These are phyloP conservation scores for Clepsis dumicolana DNA, from an alignment of 2,888 invertebrate genomes.

Conservation along the genomic window DNA sequence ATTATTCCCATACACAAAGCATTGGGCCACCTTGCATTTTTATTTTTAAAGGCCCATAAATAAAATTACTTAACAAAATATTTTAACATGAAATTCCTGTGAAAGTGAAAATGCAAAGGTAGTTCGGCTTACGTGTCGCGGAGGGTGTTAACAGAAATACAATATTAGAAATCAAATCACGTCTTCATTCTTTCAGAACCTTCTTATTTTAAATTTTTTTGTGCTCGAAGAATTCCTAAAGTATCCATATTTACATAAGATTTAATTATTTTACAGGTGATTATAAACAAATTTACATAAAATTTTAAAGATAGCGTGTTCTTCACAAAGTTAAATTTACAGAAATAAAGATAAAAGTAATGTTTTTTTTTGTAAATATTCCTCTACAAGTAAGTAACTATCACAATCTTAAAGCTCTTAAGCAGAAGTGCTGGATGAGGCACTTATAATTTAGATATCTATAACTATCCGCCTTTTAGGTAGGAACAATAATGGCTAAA, in stretches of 20 bases:
- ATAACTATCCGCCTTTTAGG: background rate
- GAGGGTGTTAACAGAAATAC: no score
- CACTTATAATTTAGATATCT: slow-evolving; percentile 3
- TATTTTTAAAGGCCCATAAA: no score
- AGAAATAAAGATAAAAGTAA: background rate
- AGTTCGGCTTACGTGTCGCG: no score
- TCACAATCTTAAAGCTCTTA: slow-evolving; percentile 40
- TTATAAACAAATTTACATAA: background rate
- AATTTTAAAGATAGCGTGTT: background rate
- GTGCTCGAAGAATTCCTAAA: background rate
- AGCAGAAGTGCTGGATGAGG: slow-evolving; percentile 24
- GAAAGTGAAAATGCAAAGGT: no score
- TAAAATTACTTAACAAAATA: no score
- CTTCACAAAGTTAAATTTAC: background rate
- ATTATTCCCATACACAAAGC: no score
- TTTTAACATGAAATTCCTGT: no score
- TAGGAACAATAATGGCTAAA: background rate
- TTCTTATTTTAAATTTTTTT: background rate
- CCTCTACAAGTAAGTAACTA: slow-evolving; percentile 20
- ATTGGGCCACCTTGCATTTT: no score
- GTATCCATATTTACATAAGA: background rate
- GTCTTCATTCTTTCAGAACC: background rate
- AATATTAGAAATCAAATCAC: background rate
- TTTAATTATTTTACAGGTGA: background rate
- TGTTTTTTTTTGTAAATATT: background rate